Conservation (phyloP, 2,797 vertebrate species). For the Champsocephalus esox region DNA sequence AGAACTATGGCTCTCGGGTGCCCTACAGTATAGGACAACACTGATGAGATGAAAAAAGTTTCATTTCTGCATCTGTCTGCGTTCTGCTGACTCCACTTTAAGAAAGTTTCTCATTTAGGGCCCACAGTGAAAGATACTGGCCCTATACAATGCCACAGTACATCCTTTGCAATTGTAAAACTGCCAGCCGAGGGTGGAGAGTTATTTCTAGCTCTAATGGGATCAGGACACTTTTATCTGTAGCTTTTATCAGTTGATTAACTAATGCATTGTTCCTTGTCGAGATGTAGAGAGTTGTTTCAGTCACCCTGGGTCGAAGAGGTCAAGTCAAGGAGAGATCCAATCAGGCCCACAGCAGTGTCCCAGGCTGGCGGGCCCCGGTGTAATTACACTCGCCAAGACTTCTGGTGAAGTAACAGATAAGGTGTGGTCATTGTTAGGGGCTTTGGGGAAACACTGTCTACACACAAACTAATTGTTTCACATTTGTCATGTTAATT, state of each 20-base stretch:
- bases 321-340: conserved; percentile 87
- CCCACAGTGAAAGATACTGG: conserved; percentile 29
- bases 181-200: conserved; percentile 66
- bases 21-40: conserved; percentile 23
- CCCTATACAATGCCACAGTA: conserved; percentile 46
- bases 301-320: conserved; percentile 65
- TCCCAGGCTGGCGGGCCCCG: conserved; percentile 52
- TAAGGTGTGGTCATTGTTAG: conserved; percentile 68
- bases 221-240: conserved; percentile 82
- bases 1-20: conserved; percentile 27
- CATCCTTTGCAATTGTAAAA: conserved; percentile 65
- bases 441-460: conserved; percentile 55
- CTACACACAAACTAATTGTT: conserved; percentile 68
- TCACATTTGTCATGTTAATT: conserved; percentile 84
- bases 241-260: conserved; percentile 85
- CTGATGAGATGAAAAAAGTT: conserved; percentile 46
- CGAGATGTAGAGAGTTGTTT: conserved; percentile 63
- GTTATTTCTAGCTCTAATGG: conserved; percentile 83
- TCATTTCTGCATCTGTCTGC: conserved; percentile 37
- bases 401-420: conserved; percentile 68
- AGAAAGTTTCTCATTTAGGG: conserved; percentile 67
- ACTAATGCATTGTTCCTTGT: conserved; percentile 78
- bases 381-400: conserved; percentile 79
- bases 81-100: conserved; percentile 63
- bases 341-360: conserved; percentile 74